These are phyloP conservation scores for Eupithecia vulgata DNA, from an alignment of 2,888 invertebrate species.

Conservation along the genomic window DNA sequence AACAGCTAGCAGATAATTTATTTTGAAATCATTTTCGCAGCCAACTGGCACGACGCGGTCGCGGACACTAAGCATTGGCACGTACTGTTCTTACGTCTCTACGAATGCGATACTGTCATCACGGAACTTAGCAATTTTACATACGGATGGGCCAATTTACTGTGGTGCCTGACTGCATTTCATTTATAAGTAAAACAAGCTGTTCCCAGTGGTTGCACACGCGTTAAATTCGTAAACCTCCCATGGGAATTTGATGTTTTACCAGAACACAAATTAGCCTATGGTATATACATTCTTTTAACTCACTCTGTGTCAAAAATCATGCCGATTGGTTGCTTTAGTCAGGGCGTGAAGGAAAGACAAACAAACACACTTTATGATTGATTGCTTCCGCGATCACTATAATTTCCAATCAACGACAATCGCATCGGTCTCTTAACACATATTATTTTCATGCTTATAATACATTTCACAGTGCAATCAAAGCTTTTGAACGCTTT, in stretches of 20 bases:
- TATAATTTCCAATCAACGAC: slow-evolving; percentile 15
- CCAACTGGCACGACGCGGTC: slow-evolving; percentile 39
- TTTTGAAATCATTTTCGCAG: slow-evolving; percentile 53
- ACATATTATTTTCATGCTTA: not conserved
- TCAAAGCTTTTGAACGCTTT: slow-evolving; percentile 50
- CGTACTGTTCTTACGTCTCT: slow-evolving; percentile 53
- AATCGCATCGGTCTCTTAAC: slow-evolving; percentile 12
- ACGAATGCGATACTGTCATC: slow-evolving; percentile 53
- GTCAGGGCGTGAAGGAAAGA: too few species aligned
- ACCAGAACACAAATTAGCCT: too few species aligned
- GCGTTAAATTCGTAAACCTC: too few species aligned
- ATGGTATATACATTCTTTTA: too few species aligned
- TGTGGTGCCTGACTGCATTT: slow-evolving; percentile 18
- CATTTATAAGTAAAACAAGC: slow-evolving; percentile 11
- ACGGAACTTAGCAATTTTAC: slow-evolving; percentile 43
- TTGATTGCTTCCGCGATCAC: not conserved
- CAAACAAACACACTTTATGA: too few species aligned
- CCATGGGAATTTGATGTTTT: too few species aligned
- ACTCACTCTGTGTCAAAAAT: too few species aligned
- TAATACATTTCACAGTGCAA: slow-evolving; percentile 10
- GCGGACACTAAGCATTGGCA: slow-evolving; percentile 40
- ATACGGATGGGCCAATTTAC: slow-evolving; percentile 29
- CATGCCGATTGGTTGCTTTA: too few species aligned
- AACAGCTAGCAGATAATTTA: slow-evolving; percentile 55
- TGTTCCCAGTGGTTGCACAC: too few species aligned